Conservation (phyloP, 2,113 vertebrate species). For the Engystomops pustulosus region DNA sequence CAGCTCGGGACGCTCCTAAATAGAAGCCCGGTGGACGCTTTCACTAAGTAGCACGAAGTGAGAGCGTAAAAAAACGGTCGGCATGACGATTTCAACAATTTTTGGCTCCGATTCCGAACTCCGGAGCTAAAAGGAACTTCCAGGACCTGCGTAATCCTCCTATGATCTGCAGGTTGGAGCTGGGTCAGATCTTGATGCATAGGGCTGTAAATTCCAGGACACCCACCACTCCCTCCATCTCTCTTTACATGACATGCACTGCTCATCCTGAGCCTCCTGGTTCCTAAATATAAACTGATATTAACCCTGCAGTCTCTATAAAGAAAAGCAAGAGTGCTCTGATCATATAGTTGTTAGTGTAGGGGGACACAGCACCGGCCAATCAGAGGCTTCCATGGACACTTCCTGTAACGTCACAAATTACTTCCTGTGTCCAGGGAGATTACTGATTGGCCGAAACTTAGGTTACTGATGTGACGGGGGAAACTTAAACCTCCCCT, state of each 20-base stretch:
- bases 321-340: too few relatives aligned
- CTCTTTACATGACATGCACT: neutral
- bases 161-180: neutral
- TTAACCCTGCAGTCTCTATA: too few relatives aligned
- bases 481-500: too few relatives aligned
- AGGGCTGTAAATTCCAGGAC: neutral
- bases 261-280: conserved; percentile 1
- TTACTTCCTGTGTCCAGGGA: too few relatives aligned
- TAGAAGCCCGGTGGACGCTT: conserved; percentile 36
- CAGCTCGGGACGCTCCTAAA: conserved; percentile 50
- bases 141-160: conserved; percentile 24
- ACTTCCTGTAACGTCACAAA: too few relatives aligned
- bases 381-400: too few relatives aligned
- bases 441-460: too few relatives aligned
- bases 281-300: too few relatives aligned
- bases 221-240: neutral
- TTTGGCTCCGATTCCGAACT: conserved; percentile 19
- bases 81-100: conserved; percentile 21
- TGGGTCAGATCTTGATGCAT: neutral
- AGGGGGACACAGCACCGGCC: too few relatives aligned
- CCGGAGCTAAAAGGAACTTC: conserved; percentile 36
- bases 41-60: conserved; percentile 34
- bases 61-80: conserved; percentile 31
- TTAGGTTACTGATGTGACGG: too few relatives aligned
- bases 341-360: too few relatives aligned